Evolutionary conservation across 2,797 vertebrate genomes (phyloP).

Genomic region (Centroberyx gerrardi): DNA sequence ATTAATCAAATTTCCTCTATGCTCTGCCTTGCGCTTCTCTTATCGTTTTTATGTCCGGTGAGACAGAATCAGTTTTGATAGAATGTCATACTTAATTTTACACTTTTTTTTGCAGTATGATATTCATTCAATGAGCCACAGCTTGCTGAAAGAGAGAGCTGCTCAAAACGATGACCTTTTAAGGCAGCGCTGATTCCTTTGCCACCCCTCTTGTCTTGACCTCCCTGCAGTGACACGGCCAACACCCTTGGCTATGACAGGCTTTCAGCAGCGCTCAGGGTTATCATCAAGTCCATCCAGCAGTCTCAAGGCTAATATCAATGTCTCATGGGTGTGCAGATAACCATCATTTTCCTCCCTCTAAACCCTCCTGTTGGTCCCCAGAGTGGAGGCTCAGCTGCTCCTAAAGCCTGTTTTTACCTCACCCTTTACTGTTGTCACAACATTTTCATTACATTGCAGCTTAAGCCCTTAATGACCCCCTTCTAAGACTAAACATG

Average conservation of each 20-base stretch:
- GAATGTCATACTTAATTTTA: constrained; percentile 26
- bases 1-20: constrained; percentile 64
- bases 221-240: constrained; percentile 34
- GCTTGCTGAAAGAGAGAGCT: background rate
- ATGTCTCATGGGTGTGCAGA: constrained; percentile 77
- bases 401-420: constrained; percentile 78
- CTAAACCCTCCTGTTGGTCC: constrained; percentile 65
- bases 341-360: constrained; percentile 80
- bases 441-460: constrained; percentile 84
- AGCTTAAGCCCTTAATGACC: constrained; percentile 78
- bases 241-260: constrained; percentile 56
- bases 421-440: constrained; percentile 76
- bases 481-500: constrained; percentile 77
- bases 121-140: constrained; percentile 3
- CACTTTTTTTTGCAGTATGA: constrained; percentile 10
- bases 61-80: constrained; percentile 13
- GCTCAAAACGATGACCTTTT: constrained; percentile 8
- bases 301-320: constrained; percentile 79
- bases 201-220: constrained; percentile 24
- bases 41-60: constrained; percentile 9
- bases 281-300: constrained; percentile 81
- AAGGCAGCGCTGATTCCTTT: background rate
- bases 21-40: constrained; percentile 6
- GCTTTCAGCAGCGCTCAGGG: constrained; percentile 59
- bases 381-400: constrained; percentile 75